Percentiles rank a stretch among this genome's conserved stretches.
These are phyloP conservation scores for Drosophila rellima DNA, from an alignment of 2,888 invertebrate genomes.

Conservation along the genomic window DNA sequence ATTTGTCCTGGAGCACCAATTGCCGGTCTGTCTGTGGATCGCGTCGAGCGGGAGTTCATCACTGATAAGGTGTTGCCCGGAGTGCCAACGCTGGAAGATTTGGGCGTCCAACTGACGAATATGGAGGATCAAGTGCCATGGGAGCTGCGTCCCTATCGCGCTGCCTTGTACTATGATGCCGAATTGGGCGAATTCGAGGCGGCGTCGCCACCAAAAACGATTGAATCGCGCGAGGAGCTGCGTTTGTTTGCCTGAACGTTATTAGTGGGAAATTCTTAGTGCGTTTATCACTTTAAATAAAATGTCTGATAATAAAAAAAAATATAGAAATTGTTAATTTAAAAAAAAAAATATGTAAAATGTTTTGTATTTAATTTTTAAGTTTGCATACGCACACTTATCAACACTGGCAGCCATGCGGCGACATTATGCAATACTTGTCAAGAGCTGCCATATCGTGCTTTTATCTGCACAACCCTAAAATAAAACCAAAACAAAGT, in stretches of 20 bases:
- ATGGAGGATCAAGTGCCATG: conserved; percentile 94
- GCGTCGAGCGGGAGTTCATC: conserved; percentile 93
- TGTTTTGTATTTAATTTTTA: not conserved
- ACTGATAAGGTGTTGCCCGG: conserved; percentile 89
- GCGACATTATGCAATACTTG: conserved; percentile 48
- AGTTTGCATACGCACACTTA: not conserved
- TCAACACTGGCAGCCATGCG: conserved; percentile 29
- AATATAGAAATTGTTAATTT: not conserved
- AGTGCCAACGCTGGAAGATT: conserved; percentile 93
- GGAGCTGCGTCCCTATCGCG: conserved; percentile 91
- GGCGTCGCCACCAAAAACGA: conserved; percentile 87
- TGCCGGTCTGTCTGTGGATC: conserved; percentile 91
- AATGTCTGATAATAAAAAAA: conserved; percentile 45
- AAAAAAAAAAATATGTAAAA: not conserved
- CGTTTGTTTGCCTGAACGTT: conserved; percentile 76
- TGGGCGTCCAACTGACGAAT: conserved; percentile 91
- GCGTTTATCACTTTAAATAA: conserved; percentile 52
- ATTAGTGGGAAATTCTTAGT: conserved; percentile 58
- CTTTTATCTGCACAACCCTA: conserved; percentile 47
- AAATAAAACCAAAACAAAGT: conserved; percentile 59
- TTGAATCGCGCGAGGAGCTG: conserved; percentile 78
- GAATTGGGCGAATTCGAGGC: conserved; percentile 91
- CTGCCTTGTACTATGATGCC: conserved; percentile 90
- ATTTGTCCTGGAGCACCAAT: conserved; percentile 90
- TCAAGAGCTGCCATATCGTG: conserved; percentile 42